phyloP scores from a whole-genome alignment of 2,113 vertebrate genomes.

The Litocranius walleri region DNA sequence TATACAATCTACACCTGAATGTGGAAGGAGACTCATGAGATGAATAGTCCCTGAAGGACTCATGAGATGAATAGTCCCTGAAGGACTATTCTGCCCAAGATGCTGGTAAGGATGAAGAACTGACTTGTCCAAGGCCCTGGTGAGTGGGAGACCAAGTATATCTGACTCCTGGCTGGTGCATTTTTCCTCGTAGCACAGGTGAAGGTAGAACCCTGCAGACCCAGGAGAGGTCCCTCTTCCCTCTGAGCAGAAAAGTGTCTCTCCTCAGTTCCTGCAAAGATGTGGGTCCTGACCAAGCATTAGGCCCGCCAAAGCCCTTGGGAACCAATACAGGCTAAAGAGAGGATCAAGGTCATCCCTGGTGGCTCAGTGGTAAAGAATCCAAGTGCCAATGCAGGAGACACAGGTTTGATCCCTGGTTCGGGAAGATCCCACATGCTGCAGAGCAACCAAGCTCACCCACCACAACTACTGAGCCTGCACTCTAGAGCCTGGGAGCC shows the following conservation, averaged over 20 bases:
- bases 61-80: background rate
- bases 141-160: background rate
- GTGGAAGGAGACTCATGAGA: background rate
- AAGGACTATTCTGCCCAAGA: background rate
- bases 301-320: background rate
- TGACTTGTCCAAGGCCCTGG: background rate
- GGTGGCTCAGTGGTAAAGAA: background rate
- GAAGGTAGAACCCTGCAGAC: background rate
- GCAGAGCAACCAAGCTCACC: background rate
- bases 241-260: background rate
- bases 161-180: background rate
- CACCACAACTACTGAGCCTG: background rate
- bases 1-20: background rate
- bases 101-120: background rate
- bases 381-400: background rate
- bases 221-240: background rate
- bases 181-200: background rate
- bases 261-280: background rate
- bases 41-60: background rate
- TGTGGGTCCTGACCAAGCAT: background rate
- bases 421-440: background rate
- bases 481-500: background rate
- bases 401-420: background rate
- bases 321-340: background rate
- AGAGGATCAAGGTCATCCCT: background rate